Evolutionary conservation across 2,797 vertebrate species (phyloP), one percentile per base, ranked within the genome.

Genomic region (Aphelocoma californica): DNA sequence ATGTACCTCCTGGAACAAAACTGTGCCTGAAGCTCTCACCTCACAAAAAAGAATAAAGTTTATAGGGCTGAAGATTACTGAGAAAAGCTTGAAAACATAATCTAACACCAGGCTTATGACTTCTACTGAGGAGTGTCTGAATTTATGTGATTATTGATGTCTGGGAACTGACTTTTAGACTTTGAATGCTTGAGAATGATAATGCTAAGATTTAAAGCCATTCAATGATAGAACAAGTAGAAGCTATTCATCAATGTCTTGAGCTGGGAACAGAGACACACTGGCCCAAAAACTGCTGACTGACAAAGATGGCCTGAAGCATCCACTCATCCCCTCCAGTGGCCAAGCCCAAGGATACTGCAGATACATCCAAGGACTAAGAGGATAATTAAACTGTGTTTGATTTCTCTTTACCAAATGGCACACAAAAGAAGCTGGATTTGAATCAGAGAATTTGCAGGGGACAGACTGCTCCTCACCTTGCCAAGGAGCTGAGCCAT

Each of bases 401-500:
- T 84, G 32, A 77, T 58, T 93, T 81, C 57, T 61, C 69, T 77
- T 89, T 88, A 91, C n/a, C 17, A 92, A 94, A 83, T 74, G 88
- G 57, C 77, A 86, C 65, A 42, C 21, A 53, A 9, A 74, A 64
- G 53, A 81, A 65, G 34, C 58, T 83, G 77, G 57, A 93, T 42
- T 38, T 74, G 53, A 88, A 38, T 74, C 82, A 92, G 51, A 62
- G 79, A 19, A 88, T 81, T 90, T 90, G 24, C 77, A 86, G 65
- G 65, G 50, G 45, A 93, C 82, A 90, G 88, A 60, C 53, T 81
- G 72, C 69, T 92, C 61, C 53, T 86, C 57, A 81, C 80, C 86
- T 90, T 92, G 75, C 82, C 95, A 95, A 69, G 15, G 57, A 92
- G 61, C 45, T 62, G 44, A 91, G 66, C 57, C 45, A 60, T 56